Evolutionary conservation across 2,797 vertebrate genomes (phyloP).

Genomic region (Pempheris klunzingeri): DNA sequence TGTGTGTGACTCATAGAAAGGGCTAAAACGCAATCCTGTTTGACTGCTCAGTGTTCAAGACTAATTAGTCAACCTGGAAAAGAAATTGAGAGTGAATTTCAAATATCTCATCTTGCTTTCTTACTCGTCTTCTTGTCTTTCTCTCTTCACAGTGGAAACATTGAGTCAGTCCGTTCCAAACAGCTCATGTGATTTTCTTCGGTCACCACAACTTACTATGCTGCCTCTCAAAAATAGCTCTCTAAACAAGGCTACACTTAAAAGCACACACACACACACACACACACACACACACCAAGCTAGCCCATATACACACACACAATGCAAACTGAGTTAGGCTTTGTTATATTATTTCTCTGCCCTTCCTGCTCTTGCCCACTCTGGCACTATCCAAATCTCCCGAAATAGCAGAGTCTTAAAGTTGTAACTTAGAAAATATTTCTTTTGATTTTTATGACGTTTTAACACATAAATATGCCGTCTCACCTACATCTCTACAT

Average conservation of each 20-base stretch:
- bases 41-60: background rate
- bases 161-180: slow-evolving; percentile 67
- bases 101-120: slow-evolving; percentile 37
- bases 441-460: too few relatives aligned
- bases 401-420: slow-evolving; percentile 4
- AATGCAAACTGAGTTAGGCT: slow-evolving; percentile 38
- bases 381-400: slow-evolving; percentile 19
- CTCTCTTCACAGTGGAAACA: slow-evolving; percentile 71
- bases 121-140: slow-evolving; percentile 39
- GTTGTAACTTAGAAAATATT: background rate
- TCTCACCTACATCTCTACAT: background rate
- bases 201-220: slow-evolving; percentile 79
- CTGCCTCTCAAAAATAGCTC: slow-evolving; percentile 76
- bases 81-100: too few relatives aligned
- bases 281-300: slow-evolving; percentile 12
- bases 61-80: background rate
- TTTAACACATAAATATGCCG: too few relatives aligned
- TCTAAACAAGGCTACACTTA: slow-evolving; percentile 65
- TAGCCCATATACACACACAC: slow-evolving; percentile 31
- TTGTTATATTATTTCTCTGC: slow-evolving; percentile 40
- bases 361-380: slow-evolving; percentile 18
- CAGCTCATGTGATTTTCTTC: slow-evolving; percentile 79
- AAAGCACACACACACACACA: slow-evolving; percentile 20
- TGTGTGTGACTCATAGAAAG: background rate
- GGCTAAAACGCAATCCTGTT: background rate